Evolutionary conservation across 2,888 invertebrate species (phyloP).

Genomic region (Epinotia ramella): DNA sequence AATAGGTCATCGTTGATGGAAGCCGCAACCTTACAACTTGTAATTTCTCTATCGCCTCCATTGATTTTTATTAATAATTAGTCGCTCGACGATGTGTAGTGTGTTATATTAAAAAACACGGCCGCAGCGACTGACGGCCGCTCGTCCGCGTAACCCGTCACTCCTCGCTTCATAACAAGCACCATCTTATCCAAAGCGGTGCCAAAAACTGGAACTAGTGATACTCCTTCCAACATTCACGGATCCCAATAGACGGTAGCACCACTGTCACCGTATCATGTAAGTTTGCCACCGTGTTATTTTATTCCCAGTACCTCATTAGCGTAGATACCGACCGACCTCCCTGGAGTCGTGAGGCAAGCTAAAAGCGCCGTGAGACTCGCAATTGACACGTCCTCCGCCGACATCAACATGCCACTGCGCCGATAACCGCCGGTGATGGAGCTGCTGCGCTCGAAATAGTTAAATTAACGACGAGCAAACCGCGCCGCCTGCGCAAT

Average conservation of each 20-base stretch:
- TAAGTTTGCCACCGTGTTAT: conserved; percentile 9
- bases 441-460: conserved; percentile 9
- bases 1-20: conserved; percentile 19
- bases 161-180: conserved; percentile 16
- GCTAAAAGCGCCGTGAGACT: neutral
- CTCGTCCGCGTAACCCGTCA: conserved; percentile 13
- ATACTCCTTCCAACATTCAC: neutral
- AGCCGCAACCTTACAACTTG: conserved; percentile 9
- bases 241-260: neutral
- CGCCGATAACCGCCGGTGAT: conserved; percentile 6
- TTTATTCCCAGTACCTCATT: conserved; percentile 16
- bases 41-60: conserved; percentile 13
- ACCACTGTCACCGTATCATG: neutral
- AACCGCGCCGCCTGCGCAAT: conserved; percentile 6
- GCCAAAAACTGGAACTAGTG: neutral
- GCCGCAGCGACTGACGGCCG: conserved; percentile 16
- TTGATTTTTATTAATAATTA: conserved; percentile 43
- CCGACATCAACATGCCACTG: conserved; percentile 9
- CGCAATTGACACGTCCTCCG: conserved; percentile 9
- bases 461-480: conserved; percentile 3
- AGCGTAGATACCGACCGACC: conserved; percentile 18
- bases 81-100: conserved; percentile 23
- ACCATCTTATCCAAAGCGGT: neutral
- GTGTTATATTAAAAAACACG: neutral
- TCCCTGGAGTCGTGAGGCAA: neutral